Evolutionary conservation across 2,888 invertebrate genomes (phyloP).

Genomic region (Homarus gammarus): DNA sequence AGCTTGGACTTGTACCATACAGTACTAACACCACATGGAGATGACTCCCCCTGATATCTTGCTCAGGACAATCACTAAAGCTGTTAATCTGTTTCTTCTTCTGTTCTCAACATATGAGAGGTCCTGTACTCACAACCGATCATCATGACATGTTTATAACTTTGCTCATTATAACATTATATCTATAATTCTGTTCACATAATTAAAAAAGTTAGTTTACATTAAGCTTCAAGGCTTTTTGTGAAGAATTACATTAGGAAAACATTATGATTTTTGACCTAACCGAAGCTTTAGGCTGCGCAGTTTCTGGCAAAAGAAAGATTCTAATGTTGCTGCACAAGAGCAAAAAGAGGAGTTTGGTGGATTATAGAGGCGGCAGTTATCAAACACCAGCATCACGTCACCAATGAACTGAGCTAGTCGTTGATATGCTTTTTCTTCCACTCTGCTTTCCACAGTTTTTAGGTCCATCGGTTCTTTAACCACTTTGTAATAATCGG

Average conservation of each 20-base stretch:
- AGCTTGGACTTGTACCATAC: too few species aligned
- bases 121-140: slow-evolving; percentile 4
- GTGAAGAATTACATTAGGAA: neutral
- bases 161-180: too few species aligned
- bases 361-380: slow-evolving; percentile 98
- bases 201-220: too few species aligned
- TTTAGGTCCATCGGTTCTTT: slow-evolving; percentile 98
- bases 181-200: too few species aligned
- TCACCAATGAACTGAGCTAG: slow-evolving; percentile 97
- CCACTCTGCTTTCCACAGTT: slow-evolving; percentile 92
- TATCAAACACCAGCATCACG: slow-evolving; percentile 99
- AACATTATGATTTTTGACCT: slow-evolving; percentile 41
- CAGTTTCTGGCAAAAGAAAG: slow-evolving; percentile 96
- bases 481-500: slow-evolving; percentile 97
- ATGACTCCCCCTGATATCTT: too few species aligned
- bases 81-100: too few species aligned
- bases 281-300: slow-evolving; percentile 69
- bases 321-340: slow-evolving; percentile 96
- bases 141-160: neutral
- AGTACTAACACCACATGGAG: too few species aligned
- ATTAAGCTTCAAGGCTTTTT: neutral
- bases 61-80: too few species aligned
- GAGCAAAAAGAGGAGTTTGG: slow-evolving; percentile 97
- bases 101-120: too few species aligned
- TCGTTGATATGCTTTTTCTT: slow-evolving; percentile 89